These are phyloP conservation scores for Ceratina japonica DNA, from an alignment of 1,140 invertebrate species.

Conservation along the genomic window DNA sequence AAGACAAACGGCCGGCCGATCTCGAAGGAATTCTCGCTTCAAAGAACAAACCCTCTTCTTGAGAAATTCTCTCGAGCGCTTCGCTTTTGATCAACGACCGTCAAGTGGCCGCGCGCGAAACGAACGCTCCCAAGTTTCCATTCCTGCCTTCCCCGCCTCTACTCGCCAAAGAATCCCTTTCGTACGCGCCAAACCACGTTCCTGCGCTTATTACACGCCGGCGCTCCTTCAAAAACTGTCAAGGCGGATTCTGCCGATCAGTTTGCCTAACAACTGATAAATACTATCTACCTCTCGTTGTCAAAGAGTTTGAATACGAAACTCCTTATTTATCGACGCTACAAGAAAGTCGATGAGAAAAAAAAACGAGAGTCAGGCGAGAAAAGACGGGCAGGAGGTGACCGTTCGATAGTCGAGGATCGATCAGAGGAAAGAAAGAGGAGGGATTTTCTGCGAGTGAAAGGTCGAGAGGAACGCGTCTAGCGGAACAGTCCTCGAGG, in stretches of 20 bases:
- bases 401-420: not conserved
- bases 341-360: no score
- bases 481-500: not conserved
- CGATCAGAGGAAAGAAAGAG: no score
- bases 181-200: no score
- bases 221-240: no score
- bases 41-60: constrained; percentile 31
- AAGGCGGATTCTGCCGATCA: no score
- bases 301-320: no score
- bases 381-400: constrained; percentile 4
- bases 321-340: no score
- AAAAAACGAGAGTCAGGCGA: not conserved
- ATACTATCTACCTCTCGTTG: no score
- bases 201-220: no score
- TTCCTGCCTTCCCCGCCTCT: not conserved
- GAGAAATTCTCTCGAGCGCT: constrained; percentile 48
- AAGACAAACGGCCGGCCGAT: constrained; percentile 27
- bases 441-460: not conserved
- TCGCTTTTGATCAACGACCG: constrained; percentile 47
- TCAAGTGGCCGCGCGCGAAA: constrained; percentile 37
- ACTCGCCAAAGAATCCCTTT: not conserved
- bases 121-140: not conserved
- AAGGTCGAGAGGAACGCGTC: constrained; percentile 23
- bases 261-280: no score
- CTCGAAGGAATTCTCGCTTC: constrained; percentile 43